A percentile compares a stretch with the other conserved stretches of the same genome.
phyloP scores from a whole-genome alignment of 2,797 vertebrate genomes.

The Morelia viridis region DNA sequence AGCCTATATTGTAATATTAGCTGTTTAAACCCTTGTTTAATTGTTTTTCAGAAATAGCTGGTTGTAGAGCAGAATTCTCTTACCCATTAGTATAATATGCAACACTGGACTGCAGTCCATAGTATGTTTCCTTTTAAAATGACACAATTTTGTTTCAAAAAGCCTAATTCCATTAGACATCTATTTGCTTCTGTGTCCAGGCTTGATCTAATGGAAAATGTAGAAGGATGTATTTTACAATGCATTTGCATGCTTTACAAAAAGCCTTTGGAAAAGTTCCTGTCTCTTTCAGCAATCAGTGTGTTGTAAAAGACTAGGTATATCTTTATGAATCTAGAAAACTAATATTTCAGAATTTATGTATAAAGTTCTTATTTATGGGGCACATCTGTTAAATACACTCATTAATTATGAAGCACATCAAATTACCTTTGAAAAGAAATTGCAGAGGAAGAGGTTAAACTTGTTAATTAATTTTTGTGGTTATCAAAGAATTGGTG shows the following conservation, averaged over 20 bases:
- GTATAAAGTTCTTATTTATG: not conserved
- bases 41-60: conserved; percentile 31
- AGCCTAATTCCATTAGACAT: conserved; percentile 38
- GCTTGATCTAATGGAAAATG: not conserved
- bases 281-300: conserved; percentile 47
- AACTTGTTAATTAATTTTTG: not conserved
- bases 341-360: conserved; percentile 21
- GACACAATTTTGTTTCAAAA: conserved; percentile 35
- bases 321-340: conserved; percentile 51
- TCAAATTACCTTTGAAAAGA: not conserved
- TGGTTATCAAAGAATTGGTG: not conserved
- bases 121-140: conserved; percentile 15
- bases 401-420: not conserved
- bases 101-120: conserved; percentile 21
- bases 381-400: not conserved
- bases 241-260: conserved; percentile 30
- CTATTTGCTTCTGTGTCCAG: conserved; percentile 21
- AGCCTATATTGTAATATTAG: conserved; percentile 37
- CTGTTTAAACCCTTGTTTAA: conserved; percentile 34
- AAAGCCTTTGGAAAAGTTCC: conserved; percentile 42
- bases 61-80: conserved; percentile 43
- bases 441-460: not conserved
- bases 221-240: conserved; percentile 24
- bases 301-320: conserved; percentile 29
- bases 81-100: conserved; percentile 31